Evolutionary conservation across 2,888 invertebrate genomes (phyloP).

Genomic region (Heterodera filipjevi): DNA sequence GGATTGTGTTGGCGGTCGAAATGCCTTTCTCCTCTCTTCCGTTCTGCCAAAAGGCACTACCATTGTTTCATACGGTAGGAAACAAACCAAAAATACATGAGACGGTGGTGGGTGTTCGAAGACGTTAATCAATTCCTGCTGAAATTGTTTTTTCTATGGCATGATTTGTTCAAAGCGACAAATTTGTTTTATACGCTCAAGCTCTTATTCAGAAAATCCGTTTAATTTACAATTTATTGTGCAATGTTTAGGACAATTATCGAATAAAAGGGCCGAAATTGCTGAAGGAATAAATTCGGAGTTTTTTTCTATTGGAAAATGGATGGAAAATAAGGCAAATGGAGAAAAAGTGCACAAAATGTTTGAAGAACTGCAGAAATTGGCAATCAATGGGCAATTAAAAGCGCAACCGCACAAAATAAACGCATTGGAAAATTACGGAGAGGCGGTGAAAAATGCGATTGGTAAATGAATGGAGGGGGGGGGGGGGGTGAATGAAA

Average conservation of each 20-base stretch:
- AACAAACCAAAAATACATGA: background rate
- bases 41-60: constrained; percentile 76
- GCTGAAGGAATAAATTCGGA: constrained; percentile 31
- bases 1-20: constrained; percentile 91
- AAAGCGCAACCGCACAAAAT: constrained; percentile 40
- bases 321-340: constrained; percentile 33
- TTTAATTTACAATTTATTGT: too few species aligned
- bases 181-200: too few species aligned
- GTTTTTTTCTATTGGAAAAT: constrained; percentile 30
- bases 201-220: too few species aligned
- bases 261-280: constrained; percentile 36
- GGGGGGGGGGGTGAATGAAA: background rate
- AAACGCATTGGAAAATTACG: constrained; percentile 31
- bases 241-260: background rate
- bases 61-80: constrained; percentile 85
- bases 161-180: too few species aligned
- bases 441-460: constrained; percentile 30
- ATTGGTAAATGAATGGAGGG: constrained; percentile 5
- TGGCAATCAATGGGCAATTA: constrained; percentile 35
- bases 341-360: constrained; percentile 31
- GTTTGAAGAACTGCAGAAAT: constrained; percentile 37
- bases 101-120: too few species aligned
- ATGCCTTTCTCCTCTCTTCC: constrained; percentile 78
- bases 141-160: too few species aligned
- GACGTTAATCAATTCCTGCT: background rate